Percentiles rank a stretch among this genome's conserved stretches.
Evolutionary conservation across 2,797 vertebrate genomes (phyloP).

Genomic region (Geotrypetes seraphini): DNA sequence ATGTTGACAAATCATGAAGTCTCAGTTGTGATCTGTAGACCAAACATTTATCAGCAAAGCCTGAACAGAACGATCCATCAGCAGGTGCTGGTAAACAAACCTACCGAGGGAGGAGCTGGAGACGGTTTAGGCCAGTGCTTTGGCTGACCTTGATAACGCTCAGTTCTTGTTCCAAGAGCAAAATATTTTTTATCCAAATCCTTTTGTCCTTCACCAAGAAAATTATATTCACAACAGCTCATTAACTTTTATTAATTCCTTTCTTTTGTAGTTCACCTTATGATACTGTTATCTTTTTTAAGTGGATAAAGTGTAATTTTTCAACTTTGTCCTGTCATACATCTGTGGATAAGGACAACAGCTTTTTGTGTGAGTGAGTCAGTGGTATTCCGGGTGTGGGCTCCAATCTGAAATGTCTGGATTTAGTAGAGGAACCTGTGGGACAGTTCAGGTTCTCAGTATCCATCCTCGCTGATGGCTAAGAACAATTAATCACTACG

Average conservation of each 20-base stretch:
- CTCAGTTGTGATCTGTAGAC: slow-evolving; percentile 17
- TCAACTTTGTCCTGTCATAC: slow-evolving; percentile 25
- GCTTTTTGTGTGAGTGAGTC: slow-evolving; percentile 46
- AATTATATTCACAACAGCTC: slow-evolving; percentile 7
- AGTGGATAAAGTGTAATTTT: slow-evolving; percentile 50
- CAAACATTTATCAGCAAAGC: slow-evolving; percentile 25
- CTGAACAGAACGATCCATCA: slow-evolving; percentile 6
- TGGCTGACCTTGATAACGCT: slow-evolving; percentile 31
- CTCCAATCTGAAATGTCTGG: slow-evolving; percentile 31
- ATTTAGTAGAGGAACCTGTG: slow-evolving; percentile 25
- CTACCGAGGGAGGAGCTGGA: slow-evolving; percentile 1
- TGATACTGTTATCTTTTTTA: slow-evolving; percentile 39
- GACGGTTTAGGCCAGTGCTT: slow-evolving; percentile 17
- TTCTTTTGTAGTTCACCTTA: background rate
- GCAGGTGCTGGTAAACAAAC: slow-evolving; percentile 13
- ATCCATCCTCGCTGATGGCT: slow-evolving; percentile 22
- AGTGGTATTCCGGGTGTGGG: slow-evolving; percentile 37
- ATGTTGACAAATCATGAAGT: slow-evolving; percentile 19
- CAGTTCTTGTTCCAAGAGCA: slow-evolving; percentile 24
- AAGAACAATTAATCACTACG: slow-evolving; percentile 25
- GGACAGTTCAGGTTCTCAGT: slow-evolving; percentile 38
- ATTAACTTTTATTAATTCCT: background rate
- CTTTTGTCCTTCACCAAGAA: slow-evolving; percentile 17
- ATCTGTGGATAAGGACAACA: slow-evolving; percentile 52
- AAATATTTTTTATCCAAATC: slow-evolving; percentile 24